Percentiles rank a stretch among this genome's conserved stretches.
These are phyloP conservation scores for Orthosia gracilis DNA, from an alignment of 2,888 invertebrate species.

Conservation along the genomic window DNA sequence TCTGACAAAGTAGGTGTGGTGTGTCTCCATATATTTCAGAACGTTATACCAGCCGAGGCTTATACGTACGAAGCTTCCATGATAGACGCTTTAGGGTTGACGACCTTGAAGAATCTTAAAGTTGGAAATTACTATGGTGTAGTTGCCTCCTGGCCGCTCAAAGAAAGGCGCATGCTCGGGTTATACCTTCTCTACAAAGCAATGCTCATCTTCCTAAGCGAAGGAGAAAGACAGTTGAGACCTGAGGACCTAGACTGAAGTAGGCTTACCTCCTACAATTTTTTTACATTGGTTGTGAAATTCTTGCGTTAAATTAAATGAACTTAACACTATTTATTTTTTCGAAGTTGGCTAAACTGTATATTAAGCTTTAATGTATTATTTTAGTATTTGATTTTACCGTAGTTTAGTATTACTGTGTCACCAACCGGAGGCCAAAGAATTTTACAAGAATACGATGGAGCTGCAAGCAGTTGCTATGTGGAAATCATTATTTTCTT, in stretches of 20 bases:
- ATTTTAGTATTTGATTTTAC: constrained; percentile 48
- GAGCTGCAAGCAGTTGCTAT: constrained; percentile 33
- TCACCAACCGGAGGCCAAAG: constrained; percentile 63
- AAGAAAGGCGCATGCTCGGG: constrained; percentile 94
- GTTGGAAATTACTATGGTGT: constrained; percentile 96
- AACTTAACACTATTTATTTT: constrained; percentile 58
- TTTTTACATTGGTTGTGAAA: constrained; percentile 68
- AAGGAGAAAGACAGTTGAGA: constrained; percentile 97
- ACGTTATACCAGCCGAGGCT: constrained; percentile 97
- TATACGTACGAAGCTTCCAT: constrained; percentile 98
- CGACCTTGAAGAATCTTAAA: constrained; percentile 95
- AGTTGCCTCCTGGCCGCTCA: constrained; percentile 93
- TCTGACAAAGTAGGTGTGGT: constrained; percentile 95
- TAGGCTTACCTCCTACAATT: constrained; percentile 43
- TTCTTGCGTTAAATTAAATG: constrained; percentile 65
- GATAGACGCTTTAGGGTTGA: constrained; percentile 96
- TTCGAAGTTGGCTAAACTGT: constrained; percentile 34
- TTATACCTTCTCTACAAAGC: constrained; percentile 95
- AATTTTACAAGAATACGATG: constrained; percentile 58
- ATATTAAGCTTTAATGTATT: too few species aligned
- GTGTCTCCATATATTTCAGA: constrained; percentile 97
- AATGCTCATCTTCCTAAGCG: constrained; percentile 95
- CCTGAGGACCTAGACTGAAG: constrained; percentile 93
- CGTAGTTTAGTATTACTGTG: constrained; percentile 56
- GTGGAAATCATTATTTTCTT: neutral